Evolutionary conservation across 2,113 vertebrate genomes (phyloP).

Genomic region (Syrmaticus mikado): DNA sequence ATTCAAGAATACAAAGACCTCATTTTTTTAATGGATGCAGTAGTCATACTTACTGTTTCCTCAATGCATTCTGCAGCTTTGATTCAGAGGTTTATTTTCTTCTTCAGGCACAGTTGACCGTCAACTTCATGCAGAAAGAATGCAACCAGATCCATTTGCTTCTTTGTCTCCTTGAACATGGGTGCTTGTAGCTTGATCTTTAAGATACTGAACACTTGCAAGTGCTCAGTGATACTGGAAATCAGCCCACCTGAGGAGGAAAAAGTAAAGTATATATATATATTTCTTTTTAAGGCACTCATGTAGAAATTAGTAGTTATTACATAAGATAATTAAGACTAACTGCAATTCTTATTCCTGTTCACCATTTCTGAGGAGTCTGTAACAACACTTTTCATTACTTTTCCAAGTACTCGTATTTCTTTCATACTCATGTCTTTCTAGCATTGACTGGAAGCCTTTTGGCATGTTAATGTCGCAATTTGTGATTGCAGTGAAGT

Average conservation of each 20-base stretch:
- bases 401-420: slow-evolving; percentile 21
- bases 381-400: neutral
- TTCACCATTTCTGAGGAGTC: neutral
- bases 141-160: neutral
- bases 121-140: neutral
- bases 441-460: neutral
- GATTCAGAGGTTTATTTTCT: neutral
- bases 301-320: neutral
- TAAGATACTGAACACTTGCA: neutral
- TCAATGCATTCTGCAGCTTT: neutral
- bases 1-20: neutral
- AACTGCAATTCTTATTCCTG: neutral
- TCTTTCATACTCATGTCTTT: neutral
- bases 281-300: neutral
- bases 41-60: neutral
- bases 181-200: neutral
- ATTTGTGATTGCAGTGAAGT: neutral
- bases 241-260: neutral
- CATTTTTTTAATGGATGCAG: neutral
- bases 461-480: neutral
- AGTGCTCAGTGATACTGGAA: neutral
- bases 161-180: neutral
- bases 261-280: fast-evolving
- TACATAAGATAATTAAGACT: neutral
- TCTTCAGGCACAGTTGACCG: neutral